Conservation (phyloP, 1,140 invertebrate genomes). For the Drosophila serrata region DNA sequence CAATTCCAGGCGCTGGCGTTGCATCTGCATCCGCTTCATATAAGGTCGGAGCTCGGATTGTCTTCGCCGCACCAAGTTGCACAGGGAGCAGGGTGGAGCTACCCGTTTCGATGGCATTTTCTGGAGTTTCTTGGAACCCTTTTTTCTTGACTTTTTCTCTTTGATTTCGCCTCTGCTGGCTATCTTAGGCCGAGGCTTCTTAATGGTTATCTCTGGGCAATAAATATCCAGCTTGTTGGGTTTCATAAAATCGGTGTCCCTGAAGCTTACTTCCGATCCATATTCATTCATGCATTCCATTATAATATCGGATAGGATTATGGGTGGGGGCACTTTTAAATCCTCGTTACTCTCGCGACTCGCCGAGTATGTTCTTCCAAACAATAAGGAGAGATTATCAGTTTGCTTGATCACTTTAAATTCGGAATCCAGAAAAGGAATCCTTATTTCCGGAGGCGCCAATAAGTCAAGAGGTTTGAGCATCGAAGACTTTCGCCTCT, state of each 20-base stretch:
- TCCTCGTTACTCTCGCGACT: not conserved
- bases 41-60: slow-evolving; percentile 18
- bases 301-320: slow-evolving; percentile 5
- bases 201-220: not conserved
- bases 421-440: not conserved
- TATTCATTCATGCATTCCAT: not conserved
- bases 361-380: not conserved
- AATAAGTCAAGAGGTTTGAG: not conserved
- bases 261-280: not conserved
- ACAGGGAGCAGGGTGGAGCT: slow-evolving; percentile 5
- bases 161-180: not conserved
- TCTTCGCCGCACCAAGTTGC: slow-evolving; percentile 13
- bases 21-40: slow-evolving; percentile 38
- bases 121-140: not conserved
- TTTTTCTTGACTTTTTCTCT: not conserved
- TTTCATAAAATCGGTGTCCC: not conserved
- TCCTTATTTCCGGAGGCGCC: not conserved
- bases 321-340: not conserved
- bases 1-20: slow-evolving; percentile 37
- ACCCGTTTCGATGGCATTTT: not conserved
- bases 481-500: not conserved
- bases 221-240: not conserved
- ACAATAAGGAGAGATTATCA: rapidly evolving
- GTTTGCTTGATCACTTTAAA: not conserved
- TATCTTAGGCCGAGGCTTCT: not conserved